Evolutionary conservation across 2,113 vertebrate genomes (phyloP).

Genomic region (Petromus typicus): DNA sequence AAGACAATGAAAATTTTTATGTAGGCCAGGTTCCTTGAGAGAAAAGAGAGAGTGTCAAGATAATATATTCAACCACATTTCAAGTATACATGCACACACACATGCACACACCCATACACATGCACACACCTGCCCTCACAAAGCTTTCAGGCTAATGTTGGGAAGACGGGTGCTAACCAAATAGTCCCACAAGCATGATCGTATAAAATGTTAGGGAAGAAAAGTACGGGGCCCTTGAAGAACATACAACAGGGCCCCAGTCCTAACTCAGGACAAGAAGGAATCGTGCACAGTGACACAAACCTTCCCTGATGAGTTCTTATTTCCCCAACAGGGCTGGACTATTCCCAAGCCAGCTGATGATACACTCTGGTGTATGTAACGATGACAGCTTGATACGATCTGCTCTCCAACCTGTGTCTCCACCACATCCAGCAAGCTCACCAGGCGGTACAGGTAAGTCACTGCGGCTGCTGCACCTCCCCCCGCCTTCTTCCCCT

Average conservation of each 20-base stretch:
- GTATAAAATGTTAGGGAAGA: not conserved
- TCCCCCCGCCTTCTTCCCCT: not conserved
- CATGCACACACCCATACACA: not conserved
- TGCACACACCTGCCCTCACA: not conserved
- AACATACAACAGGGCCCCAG: not conserved
- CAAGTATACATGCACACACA: not conserved
- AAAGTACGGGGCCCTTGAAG: not conserved
- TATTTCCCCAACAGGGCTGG: not conserved
- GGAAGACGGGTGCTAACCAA: not conserved
- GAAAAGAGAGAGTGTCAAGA: not conserved
- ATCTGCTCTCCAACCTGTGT: not conserved
- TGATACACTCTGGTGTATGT: not conserved
- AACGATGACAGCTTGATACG: not conserved
- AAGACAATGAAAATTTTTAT: not conserved
- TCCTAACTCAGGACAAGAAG: not conserved
- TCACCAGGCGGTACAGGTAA: not conserved
- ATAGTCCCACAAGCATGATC: not conserved
- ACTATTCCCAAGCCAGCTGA: not conserved
- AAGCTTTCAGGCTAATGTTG: not conserved
- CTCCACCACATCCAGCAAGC: not conserved
- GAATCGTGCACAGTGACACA: not conserved
- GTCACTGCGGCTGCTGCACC: not conserved
- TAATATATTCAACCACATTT: not conserved
- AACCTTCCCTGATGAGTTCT: not conserved
- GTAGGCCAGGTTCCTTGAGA: not conserved